These are phyloP conservation scores for Neoitamus cyanurus DNA, from an alignment of 2,888 invertebrate genomes.

Conservation along the genomic window DNA sequence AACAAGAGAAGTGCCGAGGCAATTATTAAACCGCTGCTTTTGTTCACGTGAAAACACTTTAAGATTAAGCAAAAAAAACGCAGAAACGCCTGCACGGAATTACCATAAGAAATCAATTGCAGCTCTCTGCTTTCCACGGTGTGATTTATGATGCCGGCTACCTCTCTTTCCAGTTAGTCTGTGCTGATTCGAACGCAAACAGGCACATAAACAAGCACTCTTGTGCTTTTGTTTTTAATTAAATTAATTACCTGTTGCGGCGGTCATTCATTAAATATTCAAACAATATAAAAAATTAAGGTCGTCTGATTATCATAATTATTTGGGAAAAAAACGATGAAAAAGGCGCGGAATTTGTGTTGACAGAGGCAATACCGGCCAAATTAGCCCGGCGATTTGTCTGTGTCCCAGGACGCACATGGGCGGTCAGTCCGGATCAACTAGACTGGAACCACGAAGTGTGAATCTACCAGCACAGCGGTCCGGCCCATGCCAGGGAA, in stretches of 20 bases:
- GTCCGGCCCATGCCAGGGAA: neutral
- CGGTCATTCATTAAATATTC: conserved; percentile 24
- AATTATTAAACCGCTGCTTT: conserved; percentile 1
- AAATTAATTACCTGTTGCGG: conserved; percentile 21
- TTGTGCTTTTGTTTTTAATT: conserved; percentile 23
- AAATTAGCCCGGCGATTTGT: conserved; percentile 12
- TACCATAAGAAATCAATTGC: conserved; percentile 32
- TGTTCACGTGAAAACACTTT: neutral
- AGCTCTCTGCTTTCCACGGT: conserved; percentile 17
- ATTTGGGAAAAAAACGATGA: neutral
- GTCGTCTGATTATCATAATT: conserved; percentile 34
- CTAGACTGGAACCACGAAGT: neutral
- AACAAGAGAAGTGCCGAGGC: neutral
- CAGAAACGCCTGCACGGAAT: neutral
- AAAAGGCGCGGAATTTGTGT: conserved; percentile 6
- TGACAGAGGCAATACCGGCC: neutral
- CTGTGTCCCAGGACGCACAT: neutral
- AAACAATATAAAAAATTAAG: conserved; percentile 31
- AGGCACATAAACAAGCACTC: neutral
- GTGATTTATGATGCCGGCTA: conserved; percentile 38
- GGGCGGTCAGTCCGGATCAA: neutral
- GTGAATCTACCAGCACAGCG: neutral
- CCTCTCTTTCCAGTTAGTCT: conserved; percentile 13
- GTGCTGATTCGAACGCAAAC: conserved; percentile 19
- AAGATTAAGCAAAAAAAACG: neutral